Evolutionary conservation across 2,888 invertebrate genomes (phyloP), one percentile per base, ranked within the genome.

Genomic region (Leucoptera coffeella): DNA sequence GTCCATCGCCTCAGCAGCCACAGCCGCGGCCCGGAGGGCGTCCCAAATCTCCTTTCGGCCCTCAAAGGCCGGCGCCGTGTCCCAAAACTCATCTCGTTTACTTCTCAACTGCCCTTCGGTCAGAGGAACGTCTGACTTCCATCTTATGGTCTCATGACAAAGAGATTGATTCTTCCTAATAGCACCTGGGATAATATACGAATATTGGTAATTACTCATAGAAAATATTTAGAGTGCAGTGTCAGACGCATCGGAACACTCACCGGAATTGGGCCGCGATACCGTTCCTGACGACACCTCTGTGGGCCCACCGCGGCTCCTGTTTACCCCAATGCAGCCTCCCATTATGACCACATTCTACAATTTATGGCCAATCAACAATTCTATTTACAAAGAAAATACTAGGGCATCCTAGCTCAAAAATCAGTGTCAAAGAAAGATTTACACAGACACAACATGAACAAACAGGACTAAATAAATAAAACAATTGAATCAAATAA

Each of bases 31-130:
- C 37, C 92, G 81, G 36, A 96, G 65, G 9, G 95, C 95, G 67
- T 95, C 95, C 95, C 95, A 96, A 39, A 96, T 95, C 64, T 96
- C 95, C 54, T 92, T 92, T 9, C 94, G 81, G 9, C 95, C 95
- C 45, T 95, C 95, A 54, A 95, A 95, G 1, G 94, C 94, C 23
- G 95, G 95, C 22, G 95, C 95, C 4, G 95, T 96, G 49, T 96
- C 95, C 95, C 95, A 96, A 60, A 95, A 96, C 56, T 95, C 95
- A 74, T 95, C 95, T 30, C 95, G 74, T 56, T 95, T 95, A 47
- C 91, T 92, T 35, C 92, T 75, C 36, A 96, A 57, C 59, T 95
- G 95, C 26, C 92, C 92, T 50, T 91, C 93, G 14, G 95, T 95
- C 48, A 95, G 73, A 36, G 95, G 93, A 46, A 93, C 90, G 51